These are phyloP conservation scores for Amblyornis subalaris DNA, from an alignment of 2,113 vertebrate species.

Conservation along the genomic window DNA sequence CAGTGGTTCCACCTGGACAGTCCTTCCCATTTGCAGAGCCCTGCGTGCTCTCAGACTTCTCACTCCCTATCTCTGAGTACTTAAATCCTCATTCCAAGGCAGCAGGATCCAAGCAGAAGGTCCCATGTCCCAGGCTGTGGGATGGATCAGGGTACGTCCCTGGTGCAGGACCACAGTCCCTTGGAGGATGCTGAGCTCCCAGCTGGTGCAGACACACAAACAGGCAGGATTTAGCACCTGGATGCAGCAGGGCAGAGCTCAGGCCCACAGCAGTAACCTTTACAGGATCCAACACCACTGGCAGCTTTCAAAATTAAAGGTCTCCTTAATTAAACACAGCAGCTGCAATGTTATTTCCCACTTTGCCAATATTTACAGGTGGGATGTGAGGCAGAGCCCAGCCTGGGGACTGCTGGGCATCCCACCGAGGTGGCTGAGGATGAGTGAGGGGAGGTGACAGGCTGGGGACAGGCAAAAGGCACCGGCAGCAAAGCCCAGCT, in stretches of 20 bases:
- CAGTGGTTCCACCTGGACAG: neutral
- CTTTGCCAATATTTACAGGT: neutral
- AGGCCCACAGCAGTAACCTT: neutral
- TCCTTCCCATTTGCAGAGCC: neutral
- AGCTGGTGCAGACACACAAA: neutral
- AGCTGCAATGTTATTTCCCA: neutral
- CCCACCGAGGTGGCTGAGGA: neutral
- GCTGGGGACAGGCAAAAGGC: neutral
- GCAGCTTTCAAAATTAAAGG: neutral
- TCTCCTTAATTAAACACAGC: neutral
- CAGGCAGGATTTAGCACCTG: neutral
- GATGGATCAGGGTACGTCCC: neutral
- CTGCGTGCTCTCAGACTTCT: neutral
- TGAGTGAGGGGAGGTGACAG: neutral
- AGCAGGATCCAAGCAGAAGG: neutral
- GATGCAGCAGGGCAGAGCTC: neutral
- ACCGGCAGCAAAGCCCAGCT: neutral
- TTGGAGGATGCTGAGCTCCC: neutral
- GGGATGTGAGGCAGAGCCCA: neutral
- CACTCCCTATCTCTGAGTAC: neutral
- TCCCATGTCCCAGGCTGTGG: fast-evolving
- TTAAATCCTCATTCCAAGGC: neutral
- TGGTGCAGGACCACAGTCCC: neutral
- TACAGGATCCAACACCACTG: neutral
- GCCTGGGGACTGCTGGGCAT: neutral